A percentile compares a stretch with the other conserved stretches of the same genome.
These are phyloP conservation scores for Falco peregrinus DNA, from an alignment of 2,797 vertebrate genomes.

Conservation along the genomic window DNA sequence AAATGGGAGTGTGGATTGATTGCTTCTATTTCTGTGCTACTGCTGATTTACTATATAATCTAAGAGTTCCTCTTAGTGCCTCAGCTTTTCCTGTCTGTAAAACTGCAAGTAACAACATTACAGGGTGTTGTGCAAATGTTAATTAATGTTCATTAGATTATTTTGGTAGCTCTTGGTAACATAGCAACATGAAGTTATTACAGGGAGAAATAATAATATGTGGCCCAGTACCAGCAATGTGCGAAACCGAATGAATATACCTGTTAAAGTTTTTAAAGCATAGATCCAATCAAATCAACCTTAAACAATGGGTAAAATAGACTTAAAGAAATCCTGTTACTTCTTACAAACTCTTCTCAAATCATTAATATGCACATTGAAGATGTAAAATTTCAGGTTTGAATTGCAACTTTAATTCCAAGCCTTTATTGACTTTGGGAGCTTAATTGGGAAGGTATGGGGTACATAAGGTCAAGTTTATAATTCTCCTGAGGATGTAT, in stretches of 20 bases:
- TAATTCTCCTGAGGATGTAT: background rate
- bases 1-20: background rate
- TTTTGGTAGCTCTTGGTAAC: background rate
- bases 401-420: background rate
- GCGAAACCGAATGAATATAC: background rate
- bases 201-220: background rate
- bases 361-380: background rate
- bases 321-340: background rate
- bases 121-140: background rate
- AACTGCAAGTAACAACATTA: background rate
- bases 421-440: background rate
- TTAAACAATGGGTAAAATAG: background rate
- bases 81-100: background rate
- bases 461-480: background rate
- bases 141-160: background rate
- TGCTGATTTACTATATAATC: background rate
- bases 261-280: background rate
- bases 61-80: background rate
- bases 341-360: background rate
- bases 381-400: background rate
- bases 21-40: background rate
- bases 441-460: background rate
- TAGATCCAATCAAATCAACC: background rate
- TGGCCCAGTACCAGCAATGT: background rate
- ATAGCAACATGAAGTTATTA: background rate